Evolutionary conservation across 2,797 vertebrate species (phyloP), one percentile per base, ranked within the genome.

Genomic region (Varecia variegata): DNA sequence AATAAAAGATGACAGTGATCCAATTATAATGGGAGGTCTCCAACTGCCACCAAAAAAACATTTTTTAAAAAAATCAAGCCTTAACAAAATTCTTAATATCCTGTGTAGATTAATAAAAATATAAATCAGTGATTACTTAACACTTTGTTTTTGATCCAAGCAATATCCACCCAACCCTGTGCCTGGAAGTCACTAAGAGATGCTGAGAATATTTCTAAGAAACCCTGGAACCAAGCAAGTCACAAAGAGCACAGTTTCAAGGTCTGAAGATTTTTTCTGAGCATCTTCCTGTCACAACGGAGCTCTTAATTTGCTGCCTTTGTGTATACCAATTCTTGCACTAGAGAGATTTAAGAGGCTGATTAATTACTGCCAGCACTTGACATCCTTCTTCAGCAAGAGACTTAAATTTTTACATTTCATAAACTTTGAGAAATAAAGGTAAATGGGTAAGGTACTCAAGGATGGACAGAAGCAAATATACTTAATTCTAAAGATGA

Each of bases 1-100:
- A 95, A 85, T 93, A 67, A 86, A 96, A 56, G 60, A 84, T 80
- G 92, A 68, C 76, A 82, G 47, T 81, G 83, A 81, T 95, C 79
- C 74, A 89, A 25, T 94, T 88, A 60, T 82, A 85, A 71, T 35
- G 30, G 35, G 68, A 91, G 45, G 50, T 84, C 62, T 81, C 60
- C 58, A 94, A 82, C 27, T 62, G 60, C 54, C 82, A 81, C 60
- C 8, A 93, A 82, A 88, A 90, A 89, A 25, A 35, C 0, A 1
- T 7, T 77, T 62, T 68, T 76, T n/a, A 27, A 12, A 12, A 18
- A 70, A 94, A 65, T 58, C 45, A 93, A 87, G 65, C 2, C 50
- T 71, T 82, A 71, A 45, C 13, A 90, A 79, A 90, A 79, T 65
- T 87, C 70, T 68, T 67, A 45, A 77, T 52, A 58, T 47, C 73